These are phyloP conservation scores for Diabrotica balteata DNA, from an alignment of 2,888 invertebrate species.

Conservation along the genomic window DNA sequence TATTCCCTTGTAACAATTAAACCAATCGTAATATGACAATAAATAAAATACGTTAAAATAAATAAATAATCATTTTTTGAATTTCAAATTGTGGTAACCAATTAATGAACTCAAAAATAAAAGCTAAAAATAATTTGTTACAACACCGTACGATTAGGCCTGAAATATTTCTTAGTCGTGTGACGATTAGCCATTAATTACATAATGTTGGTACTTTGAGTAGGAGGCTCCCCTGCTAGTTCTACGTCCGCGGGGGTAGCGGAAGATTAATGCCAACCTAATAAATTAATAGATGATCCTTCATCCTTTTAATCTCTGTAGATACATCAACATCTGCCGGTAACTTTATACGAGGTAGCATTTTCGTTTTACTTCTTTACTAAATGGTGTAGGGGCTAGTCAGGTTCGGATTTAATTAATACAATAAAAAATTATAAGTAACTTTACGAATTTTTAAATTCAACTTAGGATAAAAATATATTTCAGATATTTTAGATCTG, in stretches of 20 bases:
- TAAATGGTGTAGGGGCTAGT: background rate
- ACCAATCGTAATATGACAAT: too few relatives aligned
- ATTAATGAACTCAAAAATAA: background rate
- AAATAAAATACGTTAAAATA: too few relatives aligned
- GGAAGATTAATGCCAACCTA: constrained; percentile 36
- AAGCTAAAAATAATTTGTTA: background rate
- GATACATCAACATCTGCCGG: constrained; percentile 32
- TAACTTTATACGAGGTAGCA: constrained; percentile 31
- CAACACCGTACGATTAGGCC: background rate
- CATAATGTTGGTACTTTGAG: constrained; percentile 17
- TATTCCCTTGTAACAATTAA: too few relatives aligned
- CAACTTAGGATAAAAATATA: too few relatives aligned
- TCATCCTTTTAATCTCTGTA: constrained; percentile 29
- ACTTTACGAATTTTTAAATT: too few relatives aligned
- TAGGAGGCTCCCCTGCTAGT: constrained; percentile 25
- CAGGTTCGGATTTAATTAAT: background rate
- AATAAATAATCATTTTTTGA: too few relatives aligned
- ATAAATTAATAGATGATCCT: constrained; percentile 35
- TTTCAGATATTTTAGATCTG: too few relatives aligned
- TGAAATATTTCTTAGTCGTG: background rate
- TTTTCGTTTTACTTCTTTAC: constrained; percentile 20
- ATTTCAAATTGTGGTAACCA: too few relatives aligned
- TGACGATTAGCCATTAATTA: constrained; percentile 19
- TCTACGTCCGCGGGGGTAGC: constrained; percentile 29
- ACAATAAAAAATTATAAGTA: too few relatives aligned